Percentiles rank a stretch among this genome's conserved stretches.
These are phyloP conservation scores for Nipponia nippon DNA, from an alignment of 2,113 vertebrate species.

Conservation along the genomic window DNA sequence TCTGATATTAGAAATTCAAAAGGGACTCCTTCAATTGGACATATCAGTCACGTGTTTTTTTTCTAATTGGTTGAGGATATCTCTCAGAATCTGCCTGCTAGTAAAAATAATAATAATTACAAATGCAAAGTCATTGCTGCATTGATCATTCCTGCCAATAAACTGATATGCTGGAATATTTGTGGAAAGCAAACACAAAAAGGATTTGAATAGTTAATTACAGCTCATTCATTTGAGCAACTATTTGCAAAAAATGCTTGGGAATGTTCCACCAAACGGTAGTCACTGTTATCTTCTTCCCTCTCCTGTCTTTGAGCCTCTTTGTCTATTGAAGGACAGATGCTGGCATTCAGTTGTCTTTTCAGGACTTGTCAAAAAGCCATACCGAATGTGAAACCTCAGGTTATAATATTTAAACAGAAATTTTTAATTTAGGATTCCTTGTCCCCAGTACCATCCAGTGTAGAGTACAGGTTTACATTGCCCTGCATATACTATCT, in stretches of 20 bases:
- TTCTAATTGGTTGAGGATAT: slow-evolving; percentile 4
- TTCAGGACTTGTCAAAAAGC: background rate
- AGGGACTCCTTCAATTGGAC: background rate
- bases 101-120: slow-evolving; percentile 56
- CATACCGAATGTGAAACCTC: background rate
- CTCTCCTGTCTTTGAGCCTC: background rate
- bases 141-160: slow-evolving; percentile 44
- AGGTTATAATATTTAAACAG: background rate
- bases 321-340: slow-evolving; percentile 1
- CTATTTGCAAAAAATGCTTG: slow-evolving; percentile 28
- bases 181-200: slow-evolving; percentile 50
- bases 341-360: background rate
- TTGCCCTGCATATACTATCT: background rate
- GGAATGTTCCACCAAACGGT: background rate
- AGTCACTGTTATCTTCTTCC: background rate
- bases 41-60: background rate
- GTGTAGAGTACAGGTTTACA: background rate
- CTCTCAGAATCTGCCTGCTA: slow-evolving; percentile 18
- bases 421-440: background rate
- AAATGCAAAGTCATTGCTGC: slow-evolving; percentile 33
- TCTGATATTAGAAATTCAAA: slow-evolving; percentile 2
- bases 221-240: slow-evolving; percentile 38
- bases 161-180: slow-evolving; percentile 46
- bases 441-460: background rate
- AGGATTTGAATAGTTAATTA: slow-evolving; percentile 66